Evolutionary conservation across 2,797 vertebrate genomes (phyloP).

Genomic region (Octomys mimax): DNA sequence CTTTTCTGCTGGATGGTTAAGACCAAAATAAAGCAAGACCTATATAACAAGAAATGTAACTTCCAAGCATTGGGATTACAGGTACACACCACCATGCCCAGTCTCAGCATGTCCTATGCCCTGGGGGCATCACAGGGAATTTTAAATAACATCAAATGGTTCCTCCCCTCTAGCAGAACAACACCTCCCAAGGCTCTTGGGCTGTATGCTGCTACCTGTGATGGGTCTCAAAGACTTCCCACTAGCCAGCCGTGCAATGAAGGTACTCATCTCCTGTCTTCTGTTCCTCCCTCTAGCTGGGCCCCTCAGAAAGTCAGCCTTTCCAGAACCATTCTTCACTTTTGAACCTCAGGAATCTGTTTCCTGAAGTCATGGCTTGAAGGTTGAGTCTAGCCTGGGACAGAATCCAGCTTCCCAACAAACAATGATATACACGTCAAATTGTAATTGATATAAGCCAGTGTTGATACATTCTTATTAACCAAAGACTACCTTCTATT

Average conservation of each 20-base stretch:
- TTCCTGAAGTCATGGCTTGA: neutral
- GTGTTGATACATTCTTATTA: neutral
- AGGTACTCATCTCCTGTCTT: neutral
- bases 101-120: no score
- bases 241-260: neutral
- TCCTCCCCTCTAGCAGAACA: neutral
- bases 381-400: neutral
- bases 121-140: no score
- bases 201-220: neutral
- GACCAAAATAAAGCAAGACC: no score
- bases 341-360: neutral
- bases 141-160: neutral
- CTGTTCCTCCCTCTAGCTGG: neutral
- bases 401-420: neutral
- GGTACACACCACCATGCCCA: no score
- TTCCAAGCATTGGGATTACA: no score
- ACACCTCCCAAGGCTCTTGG: no score
- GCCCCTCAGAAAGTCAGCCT: neutral
- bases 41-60: no score
- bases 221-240: neutral
- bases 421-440: fast-evolving
- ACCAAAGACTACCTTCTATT: neutral
- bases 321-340: neutral
- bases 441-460: neutral
- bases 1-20: no score